Percentiles rank a stretch among this genome's conserved stretches.
Conservation (phyloP, 92 coral and sea anemone genomes). For the Phenganax subtilis region DNA sequence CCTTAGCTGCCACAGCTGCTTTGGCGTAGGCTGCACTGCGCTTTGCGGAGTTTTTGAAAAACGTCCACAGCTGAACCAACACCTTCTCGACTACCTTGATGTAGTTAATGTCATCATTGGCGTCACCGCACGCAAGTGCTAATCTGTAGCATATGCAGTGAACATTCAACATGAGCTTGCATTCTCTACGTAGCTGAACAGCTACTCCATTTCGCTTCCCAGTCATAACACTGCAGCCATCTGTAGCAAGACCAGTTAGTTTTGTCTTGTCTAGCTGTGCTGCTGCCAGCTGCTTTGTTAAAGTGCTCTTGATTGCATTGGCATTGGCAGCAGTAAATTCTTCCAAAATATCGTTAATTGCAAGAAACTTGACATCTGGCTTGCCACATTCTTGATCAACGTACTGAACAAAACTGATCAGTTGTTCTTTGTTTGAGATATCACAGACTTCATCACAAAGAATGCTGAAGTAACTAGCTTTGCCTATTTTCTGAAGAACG, state of each 20-base stretch:
- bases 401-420: constrained; percentile 45
- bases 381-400: constrained; percentile 35
- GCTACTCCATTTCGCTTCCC: constrained; percentile 52
- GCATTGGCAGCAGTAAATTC: constrained; percentile 29
- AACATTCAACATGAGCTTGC: constrained; percentile 44
- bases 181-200: constrained; percentile 50
- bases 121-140: constrained; percentile 63
- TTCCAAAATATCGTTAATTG: constrained; percentile 29
- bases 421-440: constrained; percentile 37
- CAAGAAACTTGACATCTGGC: constrained; percentile 34
- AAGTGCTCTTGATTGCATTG: constrained; percentile 56
- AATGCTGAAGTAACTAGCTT: constrained; percentile 24
- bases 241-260: constrained; percentile 43
- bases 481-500: constrained; percentile 20
- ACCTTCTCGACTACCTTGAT: constrained; percentile 53
- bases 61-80: constrained; percentile 57
- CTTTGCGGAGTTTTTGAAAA: constrained; percentile 61
- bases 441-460: constrained; percentile 44
- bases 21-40: constrained; percentile 59
- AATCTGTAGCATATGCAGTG: constrained; percentile 59
- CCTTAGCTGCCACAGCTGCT: constrained; percentile 52
- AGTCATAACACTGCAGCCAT: constrained; percentile 58
- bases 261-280: constrained; percentile 11
- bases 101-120: constrained; percentile 48
- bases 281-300: constrained; percentile 29